These are phyloP conservation scores for Parasteatoda lunata DNA, from an alignment of 2,888 invertebrate species.

Conservation along the genomic window DNA sequence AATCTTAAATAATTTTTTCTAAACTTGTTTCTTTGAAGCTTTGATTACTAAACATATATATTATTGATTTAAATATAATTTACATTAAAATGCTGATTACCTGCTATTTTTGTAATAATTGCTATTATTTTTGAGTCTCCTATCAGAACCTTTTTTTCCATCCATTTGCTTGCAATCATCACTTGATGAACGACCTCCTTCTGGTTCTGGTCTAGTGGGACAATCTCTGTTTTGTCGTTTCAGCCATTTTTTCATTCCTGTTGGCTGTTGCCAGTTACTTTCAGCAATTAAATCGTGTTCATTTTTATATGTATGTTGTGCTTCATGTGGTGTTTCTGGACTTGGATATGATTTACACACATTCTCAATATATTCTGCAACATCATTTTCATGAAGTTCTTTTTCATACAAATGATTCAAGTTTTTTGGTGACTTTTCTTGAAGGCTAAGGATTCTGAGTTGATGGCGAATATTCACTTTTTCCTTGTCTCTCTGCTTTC, in stretches of 20 bases:
- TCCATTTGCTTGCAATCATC: constrained; percentile 61
- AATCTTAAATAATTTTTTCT: too few relatives aligned
- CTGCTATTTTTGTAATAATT: constrained; percentile 13
- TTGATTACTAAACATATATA: too few relatives aligned
- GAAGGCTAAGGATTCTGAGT: constrained; percentile 36
- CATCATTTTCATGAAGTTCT: constrained; percentile 13
- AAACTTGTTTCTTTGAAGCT: too few relatives aligned
- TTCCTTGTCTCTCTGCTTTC: constrained; percentile 83
- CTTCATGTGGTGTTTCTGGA: background rate
- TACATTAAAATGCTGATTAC: background rate
- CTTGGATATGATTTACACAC: constrained; percentile 3
- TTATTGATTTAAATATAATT: too few relatives aligned
- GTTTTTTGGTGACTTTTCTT: constrained; percentile 35
- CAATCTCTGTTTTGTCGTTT: constrained; percentile 49
- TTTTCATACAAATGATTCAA: background rate
- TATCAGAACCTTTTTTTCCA: background rate
- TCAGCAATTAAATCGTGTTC: constrained; percentile 15
- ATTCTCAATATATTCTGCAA: constrained; percentile 25
- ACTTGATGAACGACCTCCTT: constrained; percentile 66
- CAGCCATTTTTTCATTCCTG: constrained; percentile 68
- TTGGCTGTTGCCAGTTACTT: constrained; percentile 54
- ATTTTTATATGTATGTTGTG: constrained; percentile 3
- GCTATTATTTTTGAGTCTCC: background rate
- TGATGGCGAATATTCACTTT: constrained; percentile 70
- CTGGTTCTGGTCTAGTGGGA: constrained; percentile 63